Evolutionary conservation across 2,797 vertebrate genomes (phyloP), one percentile per base, ranked within the genome.

Genomic region (Myotis findleyi): DNA sequence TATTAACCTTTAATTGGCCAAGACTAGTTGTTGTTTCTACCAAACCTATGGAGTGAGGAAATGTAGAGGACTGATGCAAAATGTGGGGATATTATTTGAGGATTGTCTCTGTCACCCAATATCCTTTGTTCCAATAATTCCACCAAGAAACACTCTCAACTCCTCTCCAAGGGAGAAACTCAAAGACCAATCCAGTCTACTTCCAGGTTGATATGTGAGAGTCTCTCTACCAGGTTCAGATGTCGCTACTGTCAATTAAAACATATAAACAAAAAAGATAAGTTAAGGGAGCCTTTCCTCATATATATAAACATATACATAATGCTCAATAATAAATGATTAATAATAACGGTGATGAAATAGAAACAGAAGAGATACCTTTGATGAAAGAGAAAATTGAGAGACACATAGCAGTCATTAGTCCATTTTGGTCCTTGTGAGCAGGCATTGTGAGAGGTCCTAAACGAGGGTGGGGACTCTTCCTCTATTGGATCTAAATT

Each of bases 1-100:
- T 73, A 11, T 23, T 91, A n/a, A 36, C 38, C 16, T 88, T 81
- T 93, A 20, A 55, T 87, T 82, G 55, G 87, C 21, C 44, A 80
- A 71, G 55, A 57, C 6, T 30, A 73, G 80, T n/a, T 23, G 27
- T 59, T 47, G 23, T 20, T 1, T 44, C 21, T 21, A 57, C n/a
- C 51, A 88, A 81, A 57, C 1, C 38, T 38, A 12, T 41, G 20
- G 20, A 87, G 8, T 23, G n/a, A 84, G 11, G 3, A 64, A 44
- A 64, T 38, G 0, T 5, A 69, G n/a, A 80, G 36, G 21, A 80
- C 25, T 30, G 72, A 72, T 30, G 25, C 6, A 76, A 47, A 20
- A 83, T 36, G 38, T 66, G 17, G 4, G 1, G 69, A 0, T 68
- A 73, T 30, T 55, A 33, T 55, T 82, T 30, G 18, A 77, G 53